Evolutionary conservation across 2,888 invertebrate genomes (phyloP), one percentile per base, ranked within the genome.

Genomic region (Mamestra brassicae): DNA sequence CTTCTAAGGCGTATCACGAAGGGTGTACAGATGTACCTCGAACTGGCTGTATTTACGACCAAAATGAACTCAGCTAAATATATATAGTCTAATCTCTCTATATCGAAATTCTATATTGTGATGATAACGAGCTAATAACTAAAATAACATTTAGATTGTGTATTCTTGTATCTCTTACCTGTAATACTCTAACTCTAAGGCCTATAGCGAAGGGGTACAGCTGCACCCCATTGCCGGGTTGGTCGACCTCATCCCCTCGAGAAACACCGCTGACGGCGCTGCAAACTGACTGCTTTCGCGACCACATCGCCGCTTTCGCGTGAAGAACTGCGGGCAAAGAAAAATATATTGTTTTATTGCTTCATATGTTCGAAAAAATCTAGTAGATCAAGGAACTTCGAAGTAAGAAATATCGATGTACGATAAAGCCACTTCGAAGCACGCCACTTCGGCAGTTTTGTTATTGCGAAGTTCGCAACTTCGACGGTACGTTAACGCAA

Each of bases 151-250:
- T 7, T 6, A 50, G 15, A 50, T 15, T 6, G 5, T 52, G 17
- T 52, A 52, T 7, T 38, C 4, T 42, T 42, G 11, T n/a, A 11
- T 13, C 0, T 54, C 66, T 85, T 85, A 95, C 96, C 94, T 96
- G 96, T 47, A 96, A 78, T 0, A 96, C 96, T 80, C 96, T 89
- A 5, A 96, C 95, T 76, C 97, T 90, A 2, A 97, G 88, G 0
- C 95, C 96, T 47, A 96, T 91, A 7, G 97, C 97, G 83, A 96
- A 97, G 17, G 97, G 97, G 85, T 97, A 97, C 8, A 95, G 78
- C 67, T 92, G 92, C 8, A 92, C 69, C 4, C 93, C 95, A 15
- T 84, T 86, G 7, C 89, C 89, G 0, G 90, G 86, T 0, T 82
- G 80, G 3, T 93, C 93, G 7, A 83, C 90, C 0, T 96, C 96